Conservation (phyloP, 2,797 vertebrate genomes). For the Argyrosomus regius region DNA sequence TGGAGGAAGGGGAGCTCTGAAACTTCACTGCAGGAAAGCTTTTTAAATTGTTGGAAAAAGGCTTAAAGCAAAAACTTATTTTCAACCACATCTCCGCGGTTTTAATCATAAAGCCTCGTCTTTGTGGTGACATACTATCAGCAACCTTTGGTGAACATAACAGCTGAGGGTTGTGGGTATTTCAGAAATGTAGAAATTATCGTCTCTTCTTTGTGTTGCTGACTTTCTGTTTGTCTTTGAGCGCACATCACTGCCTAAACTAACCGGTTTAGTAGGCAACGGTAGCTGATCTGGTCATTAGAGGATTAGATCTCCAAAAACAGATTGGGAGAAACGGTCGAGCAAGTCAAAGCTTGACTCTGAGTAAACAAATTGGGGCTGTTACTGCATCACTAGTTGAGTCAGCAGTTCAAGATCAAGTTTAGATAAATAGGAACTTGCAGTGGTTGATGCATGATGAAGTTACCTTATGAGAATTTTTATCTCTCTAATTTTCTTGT, state of each 20-base stretch:
- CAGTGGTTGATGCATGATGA: too few relatives aligned
- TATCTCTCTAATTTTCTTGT: too few relatives aligned
- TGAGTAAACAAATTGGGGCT: not conserved
- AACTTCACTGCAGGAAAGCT: conserved; percentile 47
- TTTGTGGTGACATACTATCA: not conserved
- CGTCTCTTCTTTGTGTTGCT: not conserved
- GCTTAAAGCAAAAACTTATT: conserved; percentile 15
- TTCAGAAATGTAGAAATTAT: too few relatives aligned
- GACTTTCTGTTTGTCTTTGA: not conserved
- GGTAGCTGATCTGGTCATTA: not conserved
- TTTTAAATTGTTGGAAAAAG: conserved; percentile 32
- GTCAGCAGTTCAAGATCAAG: not conserved
- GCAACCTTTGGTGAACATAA: not conserved
- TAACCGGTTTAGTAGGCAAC: not conserved
- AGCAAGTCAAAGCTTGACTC: not conserved
- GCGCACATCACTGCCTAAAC: not conserved
- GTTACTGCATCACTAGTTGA: not conserved
- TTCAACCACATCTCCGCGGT: not conserved
- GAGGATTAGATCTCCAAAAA: not conserved
- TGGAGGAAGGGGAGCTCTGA: conserved; percentile 36
- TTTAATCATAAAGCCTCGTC: not conserved
- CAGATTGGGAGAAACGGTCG: not conserved
- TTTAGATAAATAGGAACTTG: not conserved
- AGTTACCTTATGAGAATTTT: too few relatives aligned
- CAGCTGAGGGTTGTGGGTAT: not conserved